A percentile compares a stretch with the other conserved stretches of the same genome.
Conservation (phyloP, 30 jellyfish, hydroid and myxozoan genomes). For the Euphysa ruthae region DNA sequence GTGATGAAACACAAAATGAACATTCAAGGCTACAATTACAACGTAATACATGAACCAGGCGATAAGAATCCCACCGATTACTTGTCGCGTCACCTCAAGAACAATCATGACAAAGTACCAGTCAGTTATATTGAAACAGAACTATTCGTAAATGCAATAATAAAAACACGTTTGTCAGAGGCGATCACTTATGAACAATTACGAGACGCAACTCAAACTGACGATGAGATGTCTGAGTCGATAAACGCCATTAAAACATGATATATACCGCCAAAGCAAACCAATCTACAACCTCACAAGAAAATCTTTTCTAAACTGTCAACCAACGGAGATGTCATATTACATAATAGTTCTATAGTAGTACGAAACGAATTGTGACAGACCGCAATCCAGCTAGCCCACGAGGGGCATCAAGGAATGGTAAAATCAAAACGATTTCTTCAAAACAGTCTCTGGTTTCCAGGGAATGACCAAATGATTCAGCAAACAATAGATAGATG, state of each 20-base stretch:
- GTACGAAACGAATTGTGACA: neutral
- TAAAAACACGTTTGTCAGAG: neutral
- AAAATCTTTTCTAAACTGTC: neutral
- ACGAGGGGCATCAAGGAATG: constrained; percentile 2
- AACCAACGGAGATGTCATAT: too few relatives aligned
- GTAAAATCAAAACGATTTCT: neutral
- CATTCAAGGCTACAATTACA: constrained; percentile 25
- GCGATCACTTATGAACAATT: neutral
- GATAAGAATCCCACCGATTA: constrained; percentile 4
- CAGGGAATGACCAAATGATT: neutral
- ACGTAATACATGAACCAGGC: constrained; percentile 11
- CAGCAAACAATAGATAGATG: neutral
- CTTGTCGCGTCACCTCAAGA: too few relatives aligned
- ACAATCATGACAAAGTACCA: too few relatives aligned
- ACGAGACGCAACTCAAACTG: neutral
- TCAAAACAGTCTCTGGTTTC: neutral
- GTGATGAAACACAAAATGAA: constrained; percentile 9
- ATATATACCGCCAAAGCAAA: too few relatives aligned
- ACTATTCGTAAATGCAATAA: neutral
- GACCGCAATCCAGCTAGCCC: neutral
- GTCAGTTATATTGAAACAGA: too few relatives aligned
- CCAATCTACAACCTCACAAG: constrained; percentile 1
- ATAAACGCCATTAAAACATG: too few relatives aligned
- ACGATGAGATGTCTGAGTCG: neutral
- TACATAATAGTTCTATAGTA: too few relatives aligned